These are phyloP conservation scores for Rhodinocichla rosea DNA, from an alignment of 2,113 vertebrate species.

Conservation along the genomic window DNA sequence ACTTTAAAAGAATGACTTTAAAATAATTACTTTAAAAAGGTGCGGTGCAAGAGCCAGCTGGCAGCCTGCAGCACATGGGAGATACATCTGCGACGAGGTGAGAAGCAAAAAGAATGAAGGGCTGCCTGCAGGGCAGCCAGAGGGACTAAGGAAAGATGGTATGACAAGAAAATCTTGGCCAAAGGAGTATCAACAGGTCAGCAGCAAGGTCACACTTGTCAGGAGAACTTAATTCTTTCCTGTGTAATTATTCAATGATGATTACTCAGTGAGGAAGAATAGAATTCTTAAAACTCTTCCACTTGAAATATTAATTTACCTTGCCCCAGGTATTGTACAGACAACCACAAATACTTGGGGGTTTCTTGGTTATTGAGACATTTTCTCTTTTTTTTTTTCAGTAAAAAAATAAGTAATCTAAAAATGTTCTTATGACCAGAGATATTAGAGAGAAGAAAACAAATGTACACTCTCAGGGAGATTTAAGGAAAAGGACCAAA, in stretches of 20 bases:
- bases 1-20: not conserved
- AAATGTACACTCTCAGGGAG: not conserved
- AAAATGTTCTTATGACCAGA: not conserved
- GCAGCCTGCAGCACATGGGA: not conserved
- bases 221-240: not conserved
- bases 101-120: not conserved
- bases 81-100: rapidly evolving
- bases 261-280: not conserved
- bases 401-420: not conserved
- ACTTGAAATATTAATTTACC: not conserved
- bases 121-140: not conserved
- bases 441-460: not conserved
- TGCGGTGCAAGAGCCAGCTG: not conserved
- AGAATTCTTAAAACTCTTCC: not conserved
- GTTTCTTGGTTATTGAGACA: not conserved
- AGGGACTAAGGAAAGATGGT: not conserved
- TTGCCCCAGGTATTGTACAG: not conserved
- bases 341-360: not conserved
- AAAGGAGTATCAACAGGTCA: not conserved
- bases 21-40: not conserved
- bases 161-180: not conserved
- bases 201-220: not conserved
- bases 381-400: not conserved
- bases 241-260: not conserved
- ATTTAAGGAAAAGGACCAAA: not conserved